Evolutionary conservation across 2,797 vertebrate genomes (phyloP).

Genomic region (Tragelaphus oryx): DNA sequence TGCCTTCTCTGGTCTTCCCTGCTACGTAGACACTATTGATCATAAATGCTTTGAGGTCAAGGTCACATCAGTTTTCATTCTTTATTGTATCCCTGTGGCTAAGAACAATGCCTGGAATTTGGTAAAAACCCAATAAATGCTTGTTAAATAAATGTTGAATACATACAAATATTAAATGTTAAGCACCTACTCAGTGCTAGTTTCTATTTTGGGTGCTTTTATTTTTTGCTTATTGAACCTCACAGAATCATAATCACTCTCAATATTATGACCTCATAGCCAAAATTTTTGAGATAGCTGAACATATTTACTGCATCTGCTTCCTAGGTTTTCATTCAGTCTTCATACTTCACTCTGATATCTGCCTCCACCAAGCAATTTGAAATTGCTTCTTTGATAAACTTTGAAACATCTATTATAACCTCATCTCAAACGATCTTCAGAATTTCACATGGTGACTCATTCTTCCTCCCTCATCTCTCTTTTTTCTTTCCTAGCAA

Average conservation of each 20-base stretch:
- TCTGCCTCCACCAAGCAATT: not conserved
- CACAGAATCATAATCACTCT: not conserved
- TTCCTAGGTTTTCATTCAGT: not conserved
- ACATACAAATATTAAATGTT: not conserved
- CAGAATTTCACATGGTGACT: not conserved
- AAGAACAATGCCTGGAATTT: not conserved
- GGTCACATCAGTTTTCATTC: not conserved
- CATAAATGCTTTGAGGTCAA: not conserved
- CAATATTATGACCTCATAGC: not conserved
- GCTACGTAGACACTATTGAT: not conserved
- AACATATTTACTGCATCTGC: not conserved
- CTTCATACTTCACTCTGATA: not conserved
- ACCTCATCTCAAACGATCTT: not conserved
- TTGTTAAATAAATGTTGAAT: not conserved
- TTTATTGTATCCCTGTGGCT: not conserved
- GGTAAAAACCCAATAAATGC: not conserved
- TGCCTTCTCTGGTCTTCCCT: not conserved
- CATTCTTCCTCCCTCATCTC: not conserved
- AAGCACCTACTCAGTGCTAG: not conserved
- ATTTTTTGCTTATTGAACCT: not conserved
- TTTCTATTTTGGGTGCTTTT: not conserved
- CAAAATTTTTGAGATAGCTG: not conserved
- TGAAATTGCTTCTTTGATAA: slow-evolving; percentile 6
- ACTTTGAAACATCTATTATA: not conserved
- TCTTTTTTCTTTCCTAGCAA: not conserved